Conservation (phyloP, 2,113 vertebrate genomes). For the Progne subis region DNA sequence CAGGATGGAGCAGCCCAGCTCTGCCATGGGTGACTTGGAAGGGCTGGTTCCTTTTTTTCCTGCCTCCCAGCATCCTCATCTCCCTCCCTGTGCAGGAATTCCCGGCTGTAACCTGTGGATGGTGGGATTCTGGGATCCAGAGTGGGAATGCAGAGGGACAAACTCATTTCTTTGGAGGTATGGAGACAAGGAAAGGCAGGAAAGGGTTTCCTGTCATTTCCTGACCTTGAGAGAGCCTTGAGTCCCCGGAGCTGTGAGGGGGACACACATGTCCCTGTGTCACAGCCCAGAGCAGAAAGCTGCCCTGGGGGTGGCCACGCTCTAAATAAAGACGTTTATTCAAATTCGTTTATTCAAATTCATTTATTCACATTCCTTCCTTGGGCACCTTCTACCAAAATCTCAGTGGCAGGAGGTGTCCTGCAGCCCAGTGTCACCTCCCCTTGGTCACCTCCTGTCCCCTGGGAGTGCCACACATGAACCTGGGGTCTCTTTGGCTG, state of each 20-base stretch:
- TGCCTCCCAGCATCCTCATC: not conserved
- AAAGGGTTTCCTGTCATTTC: not conserved
- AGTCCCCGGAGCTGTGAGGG: not conserved
- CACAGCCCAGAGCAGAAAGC: too few relatives aligned
- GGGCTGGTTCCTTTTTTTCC: not conserved
- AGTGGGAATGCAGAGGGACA: not conserved
- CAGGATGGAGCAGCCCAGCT: not conserved
- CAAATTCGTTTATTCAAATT: not conserved
- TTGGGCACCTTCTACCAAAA: not conserved
- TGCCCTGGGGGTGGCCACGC: too few relatives aligned
- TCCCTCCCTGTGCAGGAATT: not conserved
- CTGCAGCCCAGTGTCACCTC: not conserved
- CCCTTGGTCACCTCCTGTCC: too few relatives aligned
- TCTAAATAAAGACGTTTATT: not conserved
- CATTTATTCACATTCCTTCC: not conserved
- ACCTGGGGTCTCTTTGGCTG: too few relatives aligned
- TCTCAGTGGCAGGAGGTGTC: not conserved
- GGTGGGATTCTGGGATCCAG: not conserved
- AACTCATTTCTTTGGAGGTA: not conserved
- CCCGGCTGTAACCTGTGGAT: rapidly evolving
- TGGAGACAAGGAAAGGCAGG: not conserved
- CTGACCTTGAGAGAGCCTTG: not conserved
- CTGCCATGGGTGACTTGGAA: not conserved
- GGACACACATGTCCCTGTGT: too few relatives aligned
- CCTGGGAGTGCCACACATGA: too few relatives aligned